A percentile compares a stretch with the other conserved stretches of the same genome.
These are phyloP conservation scores for Porites rus DNA, from an alignment of 92 coral and sea anemone species.

Conservation along the genomic window DNA sequence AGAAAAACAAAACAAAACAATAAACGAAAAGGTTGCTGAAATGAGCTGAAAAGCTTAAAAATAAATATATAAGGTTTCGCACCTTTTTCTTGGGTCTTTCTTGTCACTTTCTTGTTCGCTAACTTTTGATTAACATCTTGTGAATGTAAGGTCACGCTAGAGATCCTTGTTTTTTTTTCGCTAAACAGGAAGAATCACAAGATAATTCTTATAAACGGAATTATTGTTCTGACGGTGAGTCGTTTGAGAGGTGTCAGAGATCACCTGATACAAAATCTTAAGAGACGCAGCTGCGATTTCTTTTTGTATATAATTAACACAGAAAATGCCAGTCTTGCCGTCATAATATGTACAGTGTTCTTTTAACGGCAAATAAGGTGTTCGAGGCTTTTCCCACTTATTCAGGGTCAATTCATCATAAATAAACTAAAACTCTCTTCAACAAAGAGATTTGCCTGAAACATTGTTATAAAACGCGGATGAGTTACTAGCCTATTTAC, in stretches of 20 bases:
- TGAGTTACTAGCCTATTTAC: no score
- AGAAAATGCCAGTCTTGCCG: neutral
- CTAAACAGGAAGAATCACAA: neutral
- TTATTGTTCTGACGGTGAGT: neutral
- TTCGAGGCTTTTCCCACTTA: neutral
- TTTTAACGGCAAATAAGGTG: neutral
- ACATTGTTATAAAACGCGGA: no score
- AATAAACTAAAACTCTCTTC: no score
- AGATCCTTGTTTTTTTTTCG: neutral
- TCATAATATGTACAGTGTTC: neutral
- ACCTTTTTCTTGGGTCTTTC: neutral
- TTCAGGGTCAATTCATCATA: no score
- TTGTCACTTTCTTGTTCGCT: neutral
- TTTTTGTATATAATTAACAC: neutral
- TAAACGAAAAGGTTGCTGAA: no score
- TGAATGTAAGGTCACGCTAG: neutral
- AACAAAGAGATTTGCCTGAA: no score
- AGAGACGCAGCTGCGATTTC: neutral
- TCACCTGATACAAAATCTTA: neutral
- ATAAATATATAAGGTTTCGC: no score
- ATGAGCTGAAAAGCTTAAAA: no score
- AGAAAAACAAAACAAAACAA: no score
- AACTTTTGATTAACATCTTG: no score
- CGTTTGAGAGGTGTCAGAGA: neutral
- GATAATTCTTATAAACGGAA: neutral